A percentile compares a stretch with the other conserved stretches of the same genome.
Conservation (phyloP, 2,888 invertebrate species). For the Nymphalis urticae region DNA sequence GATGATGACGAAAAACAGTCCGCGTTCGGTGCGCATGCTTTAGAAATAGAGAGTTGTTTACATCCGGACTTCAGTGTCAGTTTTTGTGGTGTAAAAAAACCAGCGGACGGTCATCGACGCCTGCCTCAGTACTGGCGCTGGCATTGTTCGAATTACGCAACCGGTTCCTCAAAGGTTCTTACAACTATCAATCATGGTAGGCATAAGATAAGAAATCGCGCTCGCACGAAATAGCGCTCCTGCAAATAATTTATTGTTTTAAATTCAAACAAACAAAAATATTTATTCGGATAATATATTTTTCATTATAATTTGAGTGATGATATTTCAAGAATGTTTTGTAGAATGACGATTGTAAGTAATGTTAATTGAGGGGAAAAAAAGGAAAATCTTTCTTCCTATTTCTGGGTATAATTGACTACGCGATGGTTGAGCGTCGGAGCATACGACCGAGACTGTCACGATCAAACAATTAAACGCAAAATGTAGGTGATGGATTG, state of each 20-base stretch:
- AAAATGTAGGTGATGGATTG: background rate
- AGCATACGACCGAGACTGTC: constrained; percentile 4
- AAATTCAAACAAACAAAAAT: too few species aligned
- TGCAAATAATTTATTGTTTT: background rate
- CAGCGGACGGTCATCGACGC: constrained; percentile 27
- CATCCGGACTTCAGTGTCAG: constrained; percentile 40
- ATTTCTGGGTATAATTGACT: constrained; percentile 4
- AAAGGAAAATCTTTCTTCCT: constrained; percentile 6
- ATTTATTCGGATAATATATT: too few species aligned
- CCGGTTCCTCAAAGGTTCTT: background rate
- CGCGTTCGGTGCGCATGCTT: constrained; percentile 14
- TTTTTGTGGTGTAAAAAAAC: constrained; percentile 38
- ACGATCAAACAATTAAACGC: constrained; percentile 9
- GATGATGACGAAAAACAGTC: constrained; percentile 1
- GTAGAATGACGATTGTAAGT: background rate
- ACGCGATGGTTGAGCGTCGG: background rate
- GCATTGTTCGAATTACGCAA: constrained; percentile 21
- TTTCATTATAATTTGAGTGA: too few species aligned
- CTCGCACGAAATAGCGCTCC: too few species aligned
- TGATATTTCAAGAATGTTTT: too few species aligned
- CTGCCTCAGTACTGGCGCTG: background rate
- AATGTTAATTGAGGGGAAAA: background rate
- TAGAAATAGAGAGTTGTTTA: constrained; percentile 49
- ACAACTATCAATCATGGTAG: background rate
- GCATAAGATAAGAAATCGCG: background rate